These are phyloP conservation scores for Triplophysa bombifrons DNA, from an alignment of 2,797 vertebrate genomes.

Conservation along the genomic window DNA sequence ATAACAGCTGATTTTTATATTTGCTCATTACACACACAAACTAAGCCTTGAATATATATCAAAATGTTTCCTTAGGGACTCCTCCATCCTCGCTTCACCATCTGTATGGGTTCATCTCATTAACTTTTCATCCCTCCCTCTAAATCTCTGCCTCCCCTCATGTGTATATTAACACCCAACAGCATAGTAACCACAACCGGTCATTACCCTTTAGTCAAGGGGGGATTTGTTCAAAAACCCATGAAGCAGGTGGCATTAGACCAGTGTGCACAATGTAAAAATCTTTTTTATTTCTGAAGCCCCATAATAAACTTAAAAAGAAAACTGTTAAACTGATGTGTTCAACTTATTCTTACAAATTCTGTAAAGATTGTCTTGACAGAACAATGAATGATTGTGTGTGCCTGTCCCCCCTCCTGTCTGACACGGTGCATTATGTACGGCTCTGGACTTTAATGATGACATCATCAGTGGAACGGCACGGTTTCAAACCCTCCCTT, in stretches of 20 bases:
- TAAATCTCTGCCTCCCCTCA: neutral
- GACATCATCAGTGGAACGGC: conserved; percentile 26
- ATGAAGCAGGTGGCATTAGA: neutral
- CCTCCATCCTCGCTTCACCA: conserved; percentile 29
- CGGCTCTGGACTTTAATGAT: conserved; percentile 19
- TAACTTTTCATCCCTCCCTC: conserved; percentile 16
- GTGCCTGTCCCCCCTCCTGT: conserved; percentile 1
- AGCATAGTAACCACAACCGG: neutral
- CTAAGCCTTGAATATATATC: conserved; percentile 1
- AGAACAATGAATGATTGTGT: conserved; percentile 26
- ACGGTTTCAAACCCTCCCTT: conserved; percentile 21
- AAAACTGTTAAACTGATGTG: neutral
- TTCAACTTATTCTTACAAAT: neutral
- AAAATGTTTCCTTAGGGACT: conserved; percentile 14
- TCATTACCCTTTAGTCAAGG: conserved; percentile 11
- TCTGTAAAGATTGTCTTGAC: conserved; percentile 31
- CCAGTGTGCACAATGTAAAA: neutral
- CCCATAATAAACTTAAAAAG: neutral
- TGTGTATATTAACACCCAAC: conserved; percentile 3
- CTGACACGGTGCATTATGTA: conserved; percentile 49
- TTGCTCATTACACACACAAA: neutral
- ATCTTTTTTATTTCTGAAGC: neutral
- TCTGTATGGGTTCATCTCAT: conserved; percentile 45
- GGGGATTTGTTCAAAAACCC: conserved; percentile 12
- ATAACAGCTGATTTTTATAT: neutral